Evolutionary conservation across 2,888 invertebrate species (phyloP).

Genomic region (Hemaris fuciformis): DNA sequence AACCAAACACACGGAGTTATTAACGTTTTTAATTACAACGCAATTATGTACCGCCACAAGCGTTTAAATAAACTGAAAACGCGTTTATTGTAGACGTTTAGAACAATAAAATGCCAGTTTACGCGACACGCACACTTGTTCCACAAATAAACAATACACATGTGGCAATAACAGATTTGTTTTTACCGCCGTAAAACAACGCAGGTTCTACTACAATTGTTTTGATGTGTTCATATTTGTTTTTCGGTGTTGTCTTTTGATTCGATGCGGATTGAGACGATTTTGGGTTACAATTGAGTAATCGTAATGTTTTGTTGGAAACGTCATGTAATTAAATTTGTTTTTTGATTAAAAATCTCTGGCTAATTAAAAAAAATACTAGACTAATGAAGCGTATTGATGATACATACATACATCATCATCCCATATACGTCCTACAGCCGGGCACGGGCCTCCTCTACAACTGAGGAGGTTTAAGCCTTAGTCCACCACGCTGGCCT

Average conservation of each 20-base stretch:
- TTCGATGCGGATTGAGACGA: neutral
- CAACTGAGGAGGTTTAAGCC: no score
- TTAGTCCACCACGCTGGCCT: no score
- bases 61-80: slow-evolving; percentile 33
- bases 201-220: neutral
- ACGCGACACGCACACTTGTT: slow-evolving; percentile 67
- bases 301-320: no score
- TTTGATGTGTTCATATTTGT: slow-evolving; percentile 6
- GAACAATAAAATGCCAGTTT: slow-evolving; percentile 67
- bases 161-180: slow-evolving; percentile 38
- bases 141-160: slow-evolving; percentile 65
- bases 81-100: slow-evolving; percentile 56
- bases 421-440: no score
- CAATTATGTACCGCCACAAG: slow-evolving; percentile 46
- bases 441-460: no score
- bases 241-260: slow-evolving; percentile 1
- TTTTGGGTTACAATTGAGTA: neutral
- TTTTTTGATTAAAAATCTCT: no score
- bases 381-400: neutral
- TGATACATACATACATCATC: no score
- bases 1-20: slow-evolving; percentile 29
- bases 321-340: no score
- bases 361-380: neutral
- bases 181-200: slow-evolving; percentile 1
- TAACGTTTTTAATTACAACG: slow-evolving; percentile 46